Evolutionary conservation across 2,113 vertebrate genomes (phyloP).

Genomic region (Puffinus mauretanicus): DNA sequence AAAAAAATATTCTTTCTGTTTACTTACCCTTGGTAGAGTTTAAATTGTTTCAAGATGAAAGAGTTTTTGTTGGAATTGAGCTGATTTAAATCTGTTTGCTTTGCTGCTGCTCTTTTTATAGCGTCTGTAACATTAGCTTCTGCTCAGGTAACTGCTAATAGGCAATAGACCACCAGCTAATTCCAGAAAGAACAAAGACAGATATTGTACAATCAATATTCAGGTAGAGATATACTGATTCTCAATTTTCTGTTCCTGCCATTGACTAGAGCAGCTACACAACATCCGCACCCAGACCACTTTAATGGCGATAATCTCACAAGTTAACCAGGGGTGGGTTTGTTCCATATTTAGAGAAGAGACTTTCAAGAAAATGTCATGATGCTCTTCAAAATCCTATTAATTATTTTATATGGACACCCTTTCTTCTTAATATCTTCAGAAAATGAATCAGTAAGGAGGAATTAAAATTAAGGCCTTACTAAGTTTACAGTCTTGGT

Average conservation of each 20-base stretch:
- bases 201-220: slow-evolving; percentile 29
- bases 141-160: slow-evolving; percentile 7
- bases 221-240: background rate
- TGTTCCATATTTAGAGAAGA: background rate
- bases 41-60: slow-evolving; percentile 46
- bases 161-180: slow-evolving; percentile 10
- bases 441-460: background rate
- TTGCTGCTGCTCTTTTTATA: slow-evolving; percentile 18
- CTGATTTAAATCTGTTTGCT: slow-evolving; percentile 43
- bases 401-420: background rate
- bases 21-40: slow-evolving; percentile 25
- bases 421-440: background rate
- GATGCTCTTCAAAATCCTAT: background rate
- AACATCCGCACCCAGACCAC: background rate
- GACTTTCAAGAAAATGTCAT: background rate
- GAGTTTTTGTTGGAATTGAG: slow-evolving; percentile 7
- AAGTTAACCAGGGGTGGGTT: background rate
- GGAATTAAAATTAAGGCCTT: background rate
- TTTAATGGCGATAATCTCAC: background rate
- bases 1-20: slow-evolving; percentile 29
- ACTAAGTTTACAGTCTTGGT: background rate
- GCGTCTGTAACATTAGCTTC: slow-evolving; percentile 22
- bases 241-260: background rate
- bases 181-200: slow-evolving; percentile 14
- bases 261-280: background rate